phyloP scores from a whole-genome alignment of 2,113 vertebrate species.

The Petrocephalus microphthalmus region DNA sequence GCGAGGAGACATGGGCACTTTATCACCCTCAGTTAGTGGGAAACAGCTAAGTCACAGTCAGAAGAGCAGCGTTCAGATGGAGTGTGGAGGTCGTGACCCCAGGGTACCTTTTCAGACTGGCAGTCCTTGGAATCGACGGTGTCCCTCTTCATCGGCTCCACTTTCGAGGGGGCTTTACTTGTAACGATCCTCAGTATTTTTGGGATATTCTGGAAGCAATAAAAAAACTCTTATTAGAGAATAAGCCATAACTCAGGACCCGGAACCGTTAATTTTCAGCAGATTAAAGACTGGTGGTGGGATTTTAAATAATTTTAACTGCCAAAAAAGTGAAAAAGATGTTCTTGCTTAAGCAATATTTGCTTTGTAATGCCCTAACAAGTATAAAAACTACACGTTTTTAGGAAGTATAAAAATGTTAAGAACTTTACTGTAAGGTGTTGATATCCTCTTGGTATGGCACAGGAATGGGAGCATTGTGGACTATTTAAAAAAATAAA shows the following conservation, averaged over 20 bases:
- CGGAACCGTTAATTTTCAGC: slow-evolving; percentile 11
- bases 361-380: background rate
- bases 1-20: background rate
- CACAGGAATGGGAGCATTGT: background rate
- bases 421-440: background rate
- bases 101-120: slow-evolving; percentile 62
- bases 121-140: slow-evolving; percentile 47
- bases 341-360: background rate
- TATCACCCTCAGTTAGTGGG: background rate
- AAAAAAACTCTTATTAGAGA: background rate
- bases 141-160: slow-evolving; percentile 55
- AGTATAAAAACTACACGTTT: background rate
- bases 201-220: slow-evolving; percentile 58
- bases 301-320: background rate
- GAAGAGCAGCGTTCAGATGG: background rate
- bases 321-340: background rate
- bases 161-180: slow-evolving; percentile 54
- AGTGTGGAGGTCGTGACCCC: background rate
- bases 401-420: background rate
- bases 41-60: background rate
- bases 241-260: background rate
- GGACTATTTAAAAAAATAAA: background rate
- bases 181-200: slow-evolving; percentile 61
- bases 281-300: slow-evolving; percentile 1
- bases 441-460: background rate